Evolutionary conservation across 2,797 vertebrate species (phyloP), one percentile per base, ranked within the genome.

Genomic region (Furcifer pardalis): DNA sequence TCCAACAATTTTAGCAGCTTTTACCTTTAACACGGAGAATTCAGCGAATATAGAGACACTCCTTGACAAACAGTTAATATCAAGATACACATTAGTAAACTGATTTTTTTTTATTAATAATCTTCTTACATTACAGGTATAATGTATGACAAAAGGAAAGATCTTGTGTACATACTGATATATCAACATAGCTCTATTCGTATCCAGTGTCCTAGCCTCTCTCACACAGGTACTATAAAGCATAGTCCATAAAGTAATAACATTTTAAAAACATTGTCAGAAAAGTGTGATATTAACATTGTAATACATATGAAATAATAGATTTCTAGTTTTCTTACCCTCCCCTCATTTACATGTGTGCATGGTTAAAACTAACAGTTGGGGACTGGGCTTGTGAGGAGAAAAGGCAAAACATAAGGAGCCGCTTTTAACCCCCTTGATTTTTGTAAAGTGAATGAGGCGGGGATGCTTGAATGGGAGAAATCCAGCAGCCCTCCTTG

Each of bases 191-290:
- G 95, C 96, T 96, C 95, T 96, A 96, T 96, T 92, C 95, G 96
- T 96, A 95, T 96, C 96, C 97, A 97, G 97, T 97, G 97, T 97
- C 96, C 96, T 96, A 96, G 95, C 94, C 93, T 94, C 95, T 94
- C 92, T 96, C 95, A 97, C 96, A 96, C 96, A 97, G 95, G 96
- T 95, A 96, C 95, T 96, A 96, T 95, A 96, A 97, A 96, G 95
- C 95, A 90, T 94, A 93, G 96, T 96, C 96, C 94, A 95, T 91
- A 94, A 96, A 96, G 93, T 92, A 93, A 96, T 95, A 96, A 95
- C 91, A 91, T 93, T 91, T 94, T 79, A 59, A 25, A 83, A 93
- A 93, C 91, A 90, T 91, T 92, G 93, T 94, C 89, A 89, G 92
- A 96, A 96, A 93, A 91, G 91, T 84, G 93, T 96, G 95, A 95